Evolutionary conservation across 2,888 invertebrate genomes (phyloP), one percentile per base, ranked within the genome.

Genomic region (Xylota sylvarum): DNA sequence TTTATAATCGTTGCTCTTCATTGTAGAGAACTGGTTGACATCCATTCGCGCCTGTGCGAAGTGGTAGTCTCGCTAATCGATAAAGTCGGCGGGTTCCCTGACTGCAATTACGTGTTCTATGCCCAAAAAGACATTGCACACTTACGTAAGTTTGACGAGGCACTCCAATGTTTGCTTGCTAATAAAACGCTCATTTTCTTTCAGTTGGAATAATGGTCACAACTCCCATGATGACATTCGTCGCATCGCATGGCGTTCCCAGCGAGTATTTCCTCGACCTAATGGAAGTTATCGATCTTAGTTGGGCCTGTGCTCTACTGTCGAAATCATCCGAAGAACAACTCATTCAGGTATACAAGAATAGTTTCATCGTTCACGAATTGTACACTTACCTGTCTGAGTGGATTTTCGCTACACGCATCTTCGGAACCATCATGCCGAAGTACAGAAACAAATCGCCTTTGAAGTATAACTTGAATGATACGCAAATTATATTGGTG

Each of bases 31-130:
- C 73, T 90, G 43, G 88, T 89, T 1, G 91, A 91, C 40, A 90
- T 91, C 7, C 91, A 91, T 58, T 89, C 90, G 0, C 89, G 90
- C 35, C 72, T 90, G 30, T 90, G 90, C 76, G 91, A 91, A 69
- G 89, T 89, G 0, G 89, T 90, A 0, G 89, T 90, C 4, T 64
- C 77, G 1, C 58, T 91, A 30, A 90, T 90, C 56, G 89, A 91
- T 43, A 88, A 88, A n/a, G 88, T 89, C 14, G 90, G 90, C 1
- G 88, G 89, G 6, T 89, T 91, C 64, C 90, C 90, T 0, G 88
- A 88, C 30, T 86, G 88, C 48, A 90, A 90, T 70, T 89, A 89
- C 70, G 89, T 90, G 0, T 88, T 90, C 46, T 88, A 77, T n/a
- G 88, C 89, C 9, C 88, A 90, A 5, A 89, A 88, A 10, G 89